Percentiles rank a stretch among this genome's conserved stretches.
Evolutionary conservation across 2,113 vertebrate genomes (phyloP).

Genomic region (Patagioenas fasciata): DNA sequence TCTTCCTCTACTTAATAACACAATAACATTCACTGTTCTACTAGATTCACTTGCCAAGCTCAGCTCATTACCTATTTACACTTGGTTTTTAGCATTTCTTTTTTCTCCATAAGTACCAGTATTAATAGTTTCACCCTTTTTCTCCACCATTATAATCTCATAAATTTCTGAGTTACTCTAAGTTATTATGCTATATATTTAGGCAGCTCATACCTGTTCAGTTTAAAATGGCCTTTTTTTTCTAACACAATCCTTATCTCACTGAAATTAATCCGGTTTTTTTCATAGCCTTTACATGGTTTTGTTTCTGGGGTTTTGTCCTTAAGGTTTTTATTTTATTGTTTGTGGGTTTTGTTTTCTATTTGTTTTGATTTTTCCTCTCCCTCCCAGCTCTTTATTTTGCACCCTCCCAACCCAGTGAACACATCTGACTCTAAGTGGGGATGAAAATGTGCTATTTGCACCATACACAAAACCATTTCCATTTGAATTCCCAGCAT

Average conservation of each 20-base stretch:
- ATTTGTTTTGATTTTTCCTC: no score
- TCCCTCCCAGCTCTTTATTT: neutral
- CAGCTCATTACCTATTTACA: neutral
- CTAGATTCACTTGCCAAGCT: neutral
- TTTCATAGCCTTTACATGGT: accelerated
- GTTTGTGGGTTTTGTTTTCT: no score
- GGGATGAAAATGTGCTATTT: accelerated
- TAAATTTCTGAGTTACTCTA: neutral
- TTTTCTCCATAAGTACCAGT: neutral
- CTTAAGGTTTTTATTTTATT: no score
- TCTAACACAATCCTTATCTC: neutral
- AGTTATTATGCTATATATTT: neutral
- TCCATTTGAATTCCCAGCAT: neutral
- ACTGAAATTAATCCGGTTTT: neutral
- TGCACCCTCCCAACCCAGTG: neutral
- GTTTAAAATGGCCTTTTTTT: neutral
- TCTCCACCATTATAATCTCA: neutral
- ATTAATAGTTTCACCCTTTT: neutral
- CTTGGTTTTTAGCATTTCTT: neutral
- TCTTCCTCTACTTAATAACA: neutral
- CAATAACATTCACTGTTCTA: no score
- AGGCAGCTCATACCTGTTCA: neutral
- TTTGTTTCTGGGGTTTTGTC: accelerated
- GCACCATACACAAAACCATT: neutral
- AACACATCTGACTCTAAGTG: accelerated